Base-by-base conservation (phyloP, 2,888 invertebrate species). In the Eustalomyia histrio region DNA sequence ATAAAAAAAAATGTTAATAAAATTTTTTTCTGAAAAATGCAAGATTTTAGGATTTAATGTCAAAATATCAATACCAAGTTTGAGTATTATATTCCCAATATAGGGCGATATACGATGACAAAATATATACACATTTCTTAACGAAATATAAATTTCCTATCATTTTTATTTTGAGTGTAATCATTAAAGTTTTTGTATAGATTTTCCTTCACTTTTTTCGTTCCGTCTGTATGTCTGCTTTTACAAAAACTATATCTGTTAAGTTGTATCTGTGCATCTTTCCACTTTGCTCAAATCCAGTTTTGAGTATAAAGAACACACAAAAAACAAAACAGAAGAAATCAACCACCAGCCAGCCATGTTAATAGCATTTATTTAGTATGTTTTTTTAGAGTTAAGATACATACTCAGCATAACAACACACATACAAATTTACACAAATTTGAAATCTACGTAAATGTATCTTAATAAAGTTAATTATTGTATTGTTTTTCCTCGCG, bases 241-340 rank as follows among this genome's bases (percentile, higher is more conserved):
- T 72, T 60, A 78, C 71, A 58, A 64, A 47, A n/a, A 47, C 1
- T 24, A 63, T n/a, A n/a, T 67, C n/a, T 63, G 33, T 57, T 29
- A 2, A 24, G 35, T 60, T 58, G 21, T 55, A 16, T 61, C 33
- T 79, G 73, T 68, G 35, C 53, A 14, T 57, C 1, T 63, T 61
- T 16, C 14, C 18, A 39, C 29, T 73, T 61, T 53, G 57, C 81
- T 81, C 78, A 78, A 81, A 81, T 78, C 81, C 78, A 78, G 81
- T 81, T 81, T 81, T 78, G 81, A 78, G 81, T 39, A 63, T 68
- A 67, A 74, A 78, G 78, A 81, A 78, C 76, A n/a, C 50, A 64
- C 16, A 68, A 57, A 16, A 80, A 29, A 29, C 29, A 6, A 29
- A 29, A 64, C 24, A 74, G 65, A 35, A 67, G 9, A 73, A 68